These are phyloP conservation scores for Pseudoips prasinana DNA, from an alignment of 2,888 invertebrate species.

Conservation along the genomic window DNA sequence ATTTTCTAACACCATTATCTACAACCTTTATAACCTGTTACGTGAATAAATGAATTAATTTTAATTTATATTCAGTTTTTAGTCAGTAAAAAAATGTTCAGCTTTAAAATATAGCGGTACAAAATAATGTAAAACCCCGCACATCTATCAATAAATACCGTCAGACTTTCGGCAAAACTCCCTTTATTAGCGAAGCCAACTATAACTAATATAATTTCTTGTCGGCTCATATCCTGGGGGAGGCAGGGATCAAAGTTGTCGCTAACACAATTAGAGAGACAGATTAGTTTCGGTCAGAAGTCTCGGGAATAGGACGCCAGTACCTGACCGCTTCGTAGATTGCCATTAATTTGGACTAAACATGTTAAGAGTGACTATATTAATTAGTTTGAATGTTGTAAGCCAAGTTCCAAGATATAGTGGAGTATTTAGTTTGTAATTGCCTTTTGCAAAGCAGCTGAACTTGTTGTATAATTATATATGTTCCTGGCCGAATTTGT, in stretches of 20 bases:
- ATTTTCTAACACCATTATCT: no score
- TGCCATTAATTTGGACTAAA: slow-evolving; percentile 59
- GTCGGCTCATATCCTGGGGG: slow-evolving; percentile 76
- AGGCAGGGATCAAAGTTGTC: slow-evolving; percentile 77
- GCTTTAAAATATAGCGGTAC: no score
- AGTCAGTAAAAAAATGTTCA: no score
- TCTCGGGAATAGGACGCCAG: slow-evolving; percentile 24
- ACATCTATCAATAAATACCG: slow-evolving; percentile 1
- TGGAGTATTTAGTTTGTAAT: no score
- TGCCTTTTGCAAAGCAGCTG: no score
- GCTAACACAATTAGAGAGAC: slow-evolving; percentile 75
- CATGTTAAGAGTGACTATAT: slow-evolving; percentile 30
- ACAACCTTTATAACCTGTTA: no score
- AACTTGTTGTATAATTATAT: no score
- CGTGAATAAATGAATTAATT: no score
- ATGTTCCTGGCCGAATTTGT: no score
- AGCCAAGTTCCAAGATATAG: not conserved
- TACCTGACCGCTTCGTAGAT: slow-evolving; percentile 64
- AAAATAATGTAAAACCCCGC: no score
- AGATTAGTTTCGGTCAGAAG: slow-evolving; percentile 76
- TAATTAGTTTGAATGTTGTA: slow-evolving; percentile 19
- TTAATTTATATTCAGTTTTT: no score
- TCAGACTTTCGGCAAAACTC: slow-evolving; percentile 35
- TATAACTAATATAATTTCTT: slow-evolving; percentile 77
- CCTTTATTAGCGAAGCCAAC: slow-evolving; percentile 74